These are phyloP conservation scores for Zaprionus lineosus DNA, from an alignment of 2,888 invertebrate species.

Conservation along the genomic window DNA sequence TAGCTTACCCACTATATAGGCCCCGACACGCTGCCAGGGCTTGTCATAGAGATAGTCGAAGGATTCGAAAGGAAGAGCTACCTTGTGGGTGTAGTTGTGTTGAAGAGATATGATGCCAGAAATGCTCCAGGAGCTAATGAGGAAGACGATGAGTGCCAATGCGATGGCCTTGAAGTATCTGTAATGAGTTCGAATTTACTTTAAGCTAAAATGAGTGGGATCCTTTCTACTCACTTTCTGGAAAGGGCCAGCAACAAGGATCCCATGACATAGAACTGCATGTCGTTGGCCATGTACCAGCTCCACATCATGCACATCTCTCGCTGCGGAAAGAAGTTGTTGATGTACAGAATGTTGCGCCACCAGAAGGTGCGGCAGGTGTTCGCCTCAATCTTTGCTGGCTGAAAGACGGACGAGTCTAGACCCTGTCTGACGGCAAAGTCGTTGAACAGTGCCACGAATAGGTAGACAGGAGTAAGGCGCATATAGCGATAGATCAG, in stretches of 20 bases:
- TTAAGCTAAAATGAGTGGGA: neutral
- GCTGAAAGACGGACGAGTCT: conserved; percentile 89
- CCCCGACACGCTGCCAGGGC: conserved; percentile 91
- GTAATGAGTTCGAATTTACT: too few species aligned
- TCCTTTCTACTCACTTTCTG: conserved; percentile 85
- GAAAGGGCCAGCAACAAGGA: conserved; percentile 87
- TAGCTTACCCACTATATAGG: conserved; percentile 89
- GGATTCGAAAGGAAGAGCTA: conserved; percentile 91
- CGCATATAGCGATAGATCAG: conserved; percentile 87
- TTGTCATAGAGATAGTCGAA: conserved; percentile 93
- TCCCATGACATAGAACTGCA: conserved; percentile 89
- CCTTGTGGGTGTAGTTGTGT: conserved; percentile 89
- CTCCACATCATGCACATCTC: conserved; percentile 93
- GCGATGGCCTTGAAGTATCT: conserved; percentile 87
- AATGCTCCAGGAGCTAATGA: conserved; percentile 89
- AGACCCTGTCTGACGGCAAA: conserved; percentile 88
- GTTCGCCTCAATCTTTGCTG: conserved; percentile 87
- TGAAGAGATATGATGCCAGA: conserved; percentile 89
- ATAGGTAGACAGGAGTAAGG: conserved; percentile 91
- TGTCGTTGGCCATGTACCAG: conserved; percentile 92
- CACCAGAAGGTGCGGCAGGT: conserved; percentile 92
- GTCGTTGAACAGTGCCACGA: conserved; percentile 90
- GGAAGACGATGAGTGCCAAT: conserved; percentile 84
- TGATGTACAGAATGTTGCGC: conserved; percentile 92
- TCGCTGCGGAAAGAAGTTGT: conserved; percentile 89